Percentiles rank a stretch among this genome's conserved stretches.
Conservation (phyloP, 2,888 invertebrate genomes). For the Eristalis tenax region DNA sequence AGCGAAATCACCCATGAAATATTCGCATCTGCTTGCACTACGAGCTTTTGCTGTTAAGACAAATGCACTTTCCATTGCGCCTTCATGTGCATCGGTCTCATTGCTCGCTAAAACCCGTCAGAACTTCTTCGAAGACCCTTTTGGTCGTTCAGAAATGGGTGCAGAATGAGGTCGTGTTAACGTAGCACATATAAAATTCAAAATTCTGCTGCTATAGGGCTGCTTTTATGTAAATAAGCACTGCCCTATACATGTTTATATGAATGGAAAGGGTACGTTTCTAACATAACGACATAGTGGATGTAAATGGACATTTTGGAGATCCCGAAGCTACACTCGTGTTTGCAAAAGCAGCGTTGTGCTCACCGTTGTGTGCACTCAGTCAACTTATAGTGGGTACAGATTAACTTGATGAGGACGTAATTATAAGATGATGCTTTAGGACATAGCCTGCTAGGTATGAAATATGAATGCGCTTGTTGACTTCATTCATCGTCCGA, state of each 20-base stretch:
- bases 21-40: not conserved
- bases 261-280: no score
- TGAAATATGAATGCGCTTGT: not conserved
- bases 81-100: not conserved
- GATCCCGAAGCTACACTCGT: not conserved
- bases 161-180: not conserved
- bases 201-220: not conserved
- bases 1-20: not conserved
- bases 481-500: not conserved
- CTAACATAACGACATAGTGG: not conserved
- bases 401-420: not conserved
- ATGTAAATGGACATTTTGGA: not conserved
- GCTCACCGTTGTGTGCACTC: not conserved
- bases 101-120: not conserved
- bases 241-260: not conserved
- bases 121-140: not conserved
- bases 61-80: not conserved
- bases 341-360: not conserved
- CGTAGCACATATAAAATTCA: not conserved
- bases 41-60: not conserved
- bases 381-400: not conserved
- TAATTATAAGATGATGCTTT: not conserved
- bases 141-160: not conserved
- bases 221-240: not conserved
- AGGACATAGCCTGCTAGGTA: not conserved